Evolutionary conservation across 1,140 invertebrate species (phyloP).

Genomic region (Macrosteles quadrilineatus): DNA sequence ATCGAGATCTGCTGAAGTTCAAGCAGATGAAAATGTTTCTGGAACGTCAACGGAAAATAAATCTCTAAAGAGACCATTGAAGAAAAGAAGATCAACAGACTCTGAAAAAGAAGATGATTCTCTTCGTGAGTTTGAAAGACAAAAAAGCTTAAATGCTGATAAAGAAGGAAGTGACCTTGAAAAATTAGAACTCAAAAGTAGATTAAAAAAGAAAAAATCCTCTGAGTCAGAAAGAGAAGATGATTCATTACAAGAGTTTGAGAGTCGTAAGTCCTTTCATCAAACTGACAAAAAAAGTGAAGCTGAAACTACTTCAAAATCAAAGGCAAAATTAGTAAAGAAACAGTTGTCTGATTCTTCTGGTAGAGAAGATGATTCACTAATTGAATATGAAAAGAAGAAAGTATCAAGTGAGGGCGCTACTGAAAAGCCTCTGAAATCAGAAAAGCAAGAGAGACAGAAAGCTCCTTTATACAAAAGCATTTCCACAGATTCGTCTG

Average conservation of each 20-base stretch:
- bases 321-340: neutral
- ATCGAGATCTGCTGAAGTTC: constrained; percentile 16
- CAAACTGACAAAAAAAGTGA: constrained; percentile 26
- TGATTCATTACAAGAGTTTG: constrained; percentile 39
- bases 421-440: neutral
- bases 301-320: constrained; percentile 1
- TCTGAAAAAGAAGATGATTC: constrained; percentile 44
- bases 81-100: constrained; percentile 40
- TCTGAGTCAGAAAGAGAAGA: constrained; percentile 40
- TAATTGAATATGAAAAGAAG: constrained; percentile 36
- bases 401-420: constrained; percentile 24
- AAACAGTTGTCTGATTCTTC: constrained; percentile 32
- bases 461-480: constrained; percentile 8
- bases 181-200: constrained; percentile 21
- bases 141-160: constrained; percentile 29
- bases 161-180: neutral
- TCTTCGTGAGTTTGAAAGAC: constrained; percentile 41
- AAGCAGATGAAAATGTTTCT: constrained; percentile 23
- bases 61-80: constrained; percentile 3
- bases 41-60: constrained; percentile 14
- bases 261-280: constrained; percentile 33
- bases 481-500: constrained; percentile 29
- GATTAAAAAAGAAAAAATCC: constrained; percentile 27
- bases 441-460: neutral
- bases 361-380: constrained; percentile 36